Conservation (phyloP, 2,113 vertebrate species). For the Arothron firmamentum region DNA sequence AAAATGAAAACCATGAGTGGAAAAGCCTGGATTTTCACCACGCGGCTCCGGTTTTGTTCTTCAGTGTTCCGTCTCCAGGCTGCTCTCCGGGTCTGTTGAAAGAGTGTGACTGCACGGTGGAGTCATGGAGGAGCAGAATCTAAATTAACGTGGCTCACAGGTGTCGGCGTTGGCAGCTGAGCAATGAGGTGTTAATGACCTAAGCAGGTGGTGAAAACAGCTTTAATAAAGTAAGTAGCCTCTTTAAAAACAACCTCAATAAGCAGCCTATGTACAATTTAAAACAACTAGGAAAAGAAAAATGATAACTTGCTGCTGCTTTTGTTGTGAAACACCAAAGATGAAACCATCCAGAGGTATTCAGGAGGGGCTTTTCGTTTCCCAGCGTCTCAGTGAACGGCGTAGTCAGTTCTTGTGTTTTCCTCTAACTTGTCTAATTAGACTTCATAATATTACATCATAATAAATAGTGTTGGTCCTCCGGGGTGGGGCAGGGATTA, state of each 20-base stretch:
- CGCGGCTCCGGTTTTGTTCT: conserved; percentile 1
- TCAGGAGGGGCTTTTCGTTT: conserved; percentile 1
- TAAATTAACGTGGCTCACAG: conserved; percentile 31
- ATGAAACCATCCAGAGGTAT: conserved; percentile 20
- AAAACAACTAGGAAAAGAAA: conserved; percentile 4
- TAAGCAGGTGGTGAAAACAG: conserved; percentile 34
- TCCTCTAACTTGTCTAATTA: conserved; percentile 57
- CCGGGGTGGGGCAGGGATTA: conserved; percentile 4
- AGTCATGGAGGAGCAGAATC: conserved; percentile 12
- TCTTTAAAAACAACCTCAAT: conserved; percentile 37
- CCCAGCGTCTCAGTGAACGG: conserved; percentile 20
- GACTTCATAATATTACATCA: conserved; percentile 63
- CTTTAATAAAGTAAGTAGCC: conserved; percentile 44
- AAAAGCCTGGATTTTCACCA: too few relatives aligned
- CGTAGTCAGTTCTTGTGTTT: conserved; percentile 38
- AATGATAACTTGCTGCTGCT: conserved; percentile 6
- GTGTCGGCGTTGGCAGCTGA: conserved; percentile 14
- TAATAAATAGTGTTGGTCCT: conserved; percentile 78
- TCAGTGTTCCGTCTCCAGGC: background rate
- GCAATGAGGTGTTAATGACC: conserved; percentile 45
- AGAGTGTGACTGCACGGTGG: conserved; percentile 9
- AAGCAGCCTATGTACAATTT: conserved; percentile 37
- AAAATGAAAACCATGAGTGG: too few relatives aligned
- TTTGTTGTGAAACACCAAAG: conserved; percentile 36
- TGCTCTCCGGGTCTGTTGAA: background rate